A percentile compares a stretch with the other conserved stretches of the same genome.
These are phyloP conservation scores for Trypoxylus dichotomus DNA, from an alignment of 1,140 invertebrate genomes.

Conservation along the genomic window DNA sequence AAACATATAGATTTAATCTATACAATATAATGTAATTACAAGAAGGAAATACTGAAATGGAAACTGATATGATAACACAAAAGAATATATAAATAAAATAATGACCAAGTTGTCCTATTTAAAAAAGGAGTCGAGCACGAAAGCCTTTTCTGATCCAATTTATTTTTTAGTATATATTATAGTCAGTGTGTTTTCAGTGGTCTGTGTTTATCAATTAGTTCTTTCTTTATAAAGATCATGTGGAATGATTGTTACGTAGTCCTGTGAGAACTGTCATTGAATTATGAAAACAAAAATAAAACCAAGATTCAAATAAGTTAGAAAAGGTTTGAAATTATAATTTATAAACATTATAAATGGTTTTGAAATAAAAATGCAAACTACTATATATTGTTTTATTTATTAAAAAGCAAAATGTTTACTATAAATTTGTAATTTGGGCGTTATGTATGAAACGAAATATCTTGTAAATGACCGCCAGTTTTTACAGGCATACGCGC, in stretches of 20 bases:
- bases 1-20: slow-evolving; percentile 2
- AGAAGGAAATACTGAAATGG: not conserved
- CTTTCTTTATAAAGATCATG: slow-evolving; percentile 26
- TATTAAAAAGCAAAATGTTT: not conserved
- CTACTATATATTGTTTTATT: not conserved
- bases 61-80: not conserved
- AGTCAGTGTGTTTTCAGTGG: slow-evolving; percentile 32
- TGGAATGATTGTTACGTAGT: slow-evolving; percentile 30
- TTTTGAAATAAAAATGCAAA: slow-evolving; percentile 32
- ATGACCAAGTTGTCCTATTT: not conserved
- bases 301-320: slow-evolving; percentile 33
- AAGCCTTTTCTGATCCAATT: not conserved
- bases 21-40: not conserved
- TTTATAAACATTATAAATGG: slow-evolving; percentile 34
- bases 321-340: slow-evolving; percentile 32
- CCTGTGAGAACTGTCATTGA: slow-evolving; percentile 28
- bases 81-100: slow-evolving; percentile 1
- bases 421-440: not conserved
- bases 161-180: slow-evolving; percentile 29
- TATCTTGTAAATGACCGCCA: too few species aligned
- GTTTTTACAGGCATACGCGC: too few species aligned
- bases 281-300: not conserved
- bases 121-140: not conserved
- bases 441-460: too few species aligned
- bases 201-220: slow-evolving; percentile 29